Conservation (phyloP, 2,888 invertebrate species). For the Hypsopygia costalis region DNA sequence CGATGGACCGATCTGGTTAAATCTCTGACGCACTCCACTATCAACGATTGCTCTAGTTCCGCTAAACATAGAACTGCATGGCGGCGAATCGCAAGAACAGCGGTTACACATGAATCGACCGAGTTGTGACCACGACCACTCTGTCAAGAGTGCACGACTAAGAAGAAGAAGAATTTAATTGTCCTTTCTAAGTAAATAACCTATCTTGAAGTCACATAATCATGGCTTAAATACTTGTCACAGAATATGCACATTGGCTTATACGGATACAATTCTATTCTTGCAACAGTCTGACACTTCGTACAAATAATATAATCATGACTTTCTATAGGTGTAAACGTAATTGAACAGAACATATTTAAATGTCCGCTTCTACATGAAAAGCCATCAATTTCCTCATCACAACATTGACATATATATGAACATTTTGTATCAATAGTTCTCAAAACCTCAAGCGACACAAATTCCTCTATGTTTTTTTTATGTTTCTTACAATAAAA, state of each 20-base stretch:
- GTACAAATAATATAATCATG: constrained; percentile 53
- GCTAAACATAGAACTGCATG: too few relatives aligned
- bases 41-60: too few relatives aligned
- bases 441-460: constrained; percentile 27
- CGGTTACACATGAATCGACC: too few relatives aligned
- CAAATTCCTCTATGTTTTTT: constrained; percentile 22
- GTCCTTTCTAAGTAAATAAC: too few relatives aligned
- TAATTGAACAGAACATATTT: constrained; percentile 58
- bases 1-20: too few relatives aligned
- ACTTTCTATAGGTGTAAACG: constrained; percentile 52
- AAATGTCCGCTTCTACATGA: constrained; percentile 48
- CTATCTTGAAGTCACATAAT: too few relatives aligned
- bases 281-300: constrained; percentile 44
- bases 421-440: constrained; percentile 19
- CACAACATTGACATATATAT: constrained; percentile 58
- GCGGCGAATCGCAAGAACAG: too few relatives aligned
- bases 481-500: constrained; percentile 47
- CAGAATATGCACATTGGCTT: constrained; percentile 57
- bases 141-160: too few relatives aligned
- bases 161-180: too few relatives aligned
- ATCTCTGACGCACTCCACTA: too few relatives aligned
- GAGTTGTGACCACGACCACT: too few relatives aligned
- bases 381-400: constrained; percentile 43
- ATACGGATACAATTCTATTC: constrained; percentile 34
- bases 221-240: constrained; percentile 40